A percentile compares a stretch with the other conserved stretches of the same genome.
Evolutionary conservation across 1,140 invertebrate species (phyloP).

Genomic region (Nephila pilipes): DNA sequence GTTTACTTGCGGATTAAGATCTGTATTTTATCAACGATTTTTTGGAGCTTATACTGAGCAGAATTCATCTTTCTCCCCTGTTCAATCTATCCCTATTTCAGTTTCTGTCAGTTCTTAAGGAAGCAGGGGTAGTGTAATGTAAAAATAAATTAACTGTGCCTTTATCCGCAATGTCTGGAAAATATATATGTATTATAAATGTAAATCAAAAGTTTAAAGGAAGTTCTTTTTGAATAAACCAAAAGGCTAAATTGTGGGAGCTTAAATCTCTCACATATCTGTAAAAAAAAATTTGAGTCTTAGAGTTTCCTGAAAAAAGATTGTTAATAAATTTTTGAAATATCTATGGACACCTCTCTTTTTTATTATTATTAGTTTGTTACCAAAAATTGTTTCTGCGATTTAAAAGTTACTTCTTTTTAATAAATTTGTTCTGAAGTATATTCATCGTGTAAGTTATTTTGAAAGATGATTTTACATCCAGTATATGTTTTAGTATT

Average conservation of each 20-base stretch:
- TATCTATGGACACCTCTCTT: no score
- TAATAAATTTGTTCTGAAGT: no score
- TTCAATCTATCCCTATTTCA: background rate
- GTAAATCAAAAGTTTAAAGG: background rate
- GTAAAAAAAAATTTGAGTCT: background rate
- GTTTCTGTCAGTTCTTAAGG: background rate
- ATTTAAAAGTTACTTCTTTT: no score
- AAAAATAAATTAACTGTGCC: background rate
- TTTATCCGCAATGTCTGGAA: background rate
- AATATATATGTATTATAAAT: background rate
- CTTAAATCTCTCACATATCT: background rate
- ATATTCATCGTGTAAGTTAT: no score
- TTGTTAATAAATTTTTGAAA: no score
- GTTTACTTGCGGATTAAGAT: background rate
- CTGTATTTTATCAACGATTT: constrained; percentile 5
- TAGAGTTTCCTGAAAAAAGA: no score
- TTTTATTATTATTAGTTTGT: no score
- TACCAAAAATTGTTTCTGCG: no score
- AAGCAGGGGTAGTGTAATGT: background rate
- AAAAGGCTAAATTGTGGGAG: background rate
- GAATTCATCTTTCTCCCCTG: background rate
- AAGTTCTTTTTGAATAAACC: background rate
- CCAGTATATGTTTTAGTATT: no score
- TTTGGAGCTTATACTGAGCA: background rate
- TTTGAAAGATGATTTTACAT: no score